Conservation (phyloP, 2,113 vertebrate genomes). For the Hippocampus guttulatus region DNA sequence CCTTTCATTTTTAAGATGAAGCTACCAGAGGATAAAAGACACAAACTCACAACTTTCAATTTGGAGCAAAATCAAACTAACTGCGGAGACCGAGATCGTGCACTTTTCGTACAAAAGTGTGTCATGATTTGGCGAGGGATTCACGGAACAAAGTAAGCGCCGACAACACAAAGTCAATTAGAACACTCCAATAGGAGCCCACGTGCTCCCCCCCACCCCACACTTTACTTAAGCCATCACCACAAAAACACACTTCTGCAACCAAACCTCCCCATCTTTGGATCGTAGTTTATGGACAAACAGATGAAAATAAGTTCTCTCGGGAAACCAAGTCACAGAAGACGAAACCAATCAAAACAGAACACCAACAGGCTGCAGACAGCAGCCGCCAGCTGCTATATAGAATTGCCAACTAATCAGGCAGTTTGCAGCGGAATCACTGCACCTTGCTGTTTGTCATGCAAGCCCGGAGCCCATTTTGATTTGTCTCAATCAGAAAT, state of each 20-base stretch:
- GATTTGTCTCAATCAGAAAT: too few species aligned
- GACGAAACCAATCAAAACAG: background rate
- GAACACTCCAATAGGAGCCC: conserved; percentile 18
- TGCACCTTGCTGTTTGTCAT: background rate
- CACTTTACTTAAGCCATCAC: conserved; percentile 27
- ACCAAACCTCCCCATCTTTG: too few species aligned
- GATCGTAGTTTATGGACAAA: too few species aligned
- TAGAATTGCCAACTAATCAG: background rate
- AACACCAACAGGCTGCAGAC: background rate
- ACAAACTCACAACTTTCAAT: conserved; percentile 33
- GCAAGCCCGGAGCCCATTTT: background rate
- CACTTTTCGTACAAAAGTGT: background rate
- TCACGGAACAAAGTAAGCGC: background rate
- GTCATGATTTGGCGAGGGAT: background rate
- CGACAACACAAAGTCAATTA: conserved; percentile 13
- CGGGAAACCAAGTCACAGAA: background rate
- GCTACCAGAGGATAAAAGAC: conserved; percentile 8
- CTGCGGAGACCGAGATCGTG: conserved; percentile 10
- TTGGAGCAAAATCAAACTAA: conserved; percentile 14
- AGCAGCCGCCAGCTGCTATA: background rate
- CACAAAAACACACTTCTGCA: conserved; percentile 30
- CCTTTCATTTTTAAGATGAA: conserved; percentile 24
- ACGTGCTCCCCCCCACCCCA: conserved; percentile 27
- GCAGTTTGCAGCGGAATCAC: background rate
- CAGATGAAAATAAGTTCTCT: too few species aligned